Conservation (phyloP, 2,113 vertebrate species). For the Neopipo cinnamomea region DNA sequence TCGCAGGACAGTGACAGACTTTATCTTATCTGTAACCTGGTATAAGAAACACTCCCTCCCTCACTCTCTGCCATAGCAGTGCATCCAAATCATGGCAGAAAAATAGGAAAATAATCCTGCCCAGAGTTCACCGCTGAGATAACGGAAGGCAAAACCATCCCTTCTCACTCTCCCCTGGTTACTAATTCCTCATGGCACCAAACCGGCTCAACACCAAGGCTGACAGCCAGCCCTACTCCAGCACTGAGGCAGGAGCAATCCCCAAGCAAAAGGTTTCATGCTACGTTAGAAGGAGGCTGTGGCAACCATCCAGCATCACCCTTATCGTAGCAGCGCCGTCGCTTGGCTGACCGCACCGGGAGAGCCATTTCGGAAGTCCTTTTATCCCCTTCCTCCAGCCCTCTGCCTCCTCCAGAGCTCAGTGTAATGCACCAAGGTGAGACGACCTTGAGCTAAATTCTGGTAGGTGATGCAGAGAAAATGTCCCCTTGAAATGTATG, state of each 20-base stretch:
- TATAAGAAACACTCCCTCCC: slow-evolving; percentile 75
- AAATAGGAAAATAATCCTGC: slow-evolving; percentile 70
- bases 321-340: slow-evolving; percentile 61
- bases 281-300: slow-evolving; percentile 33
- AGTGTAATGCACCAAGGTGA: slow-evolving; percentile 50
- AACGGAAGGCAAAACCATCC: slow-evolving; percentile 66
- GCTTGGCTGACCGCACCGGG: slow-evolving; percentile 51
- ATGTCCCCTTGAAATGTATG: not conserved
- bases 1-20: slow-evolving; percentile 75
- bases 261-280: slow-evolving; percentile 42
- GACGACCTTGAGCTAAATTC: slow-evolving; percentile 73
- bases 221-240: slow-evolving; percentile 36
- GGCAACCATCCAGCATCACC: slow-evolving; percentile 51
- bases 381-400: slow-evolving; percentile 74
- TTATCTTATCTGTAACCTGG: slow-evolving; percentile 72
- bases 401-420: slow-evolving; percentile 64
- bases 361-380: slow-evolving; percentile 73
- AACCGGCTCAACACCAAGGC: not conserved
- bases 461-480: slow-evolving; percentile 56
- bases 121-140: slow-evolving; percentile 73
- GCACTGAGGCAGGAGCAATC: slow-evolving; percentile 37
- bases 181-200: slow-evolving; percentile 55
- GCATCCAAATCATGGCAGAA: slow-evolving; percentile 65
- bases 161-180: slow-evolving; percentile 43
- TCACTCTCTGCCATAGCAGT: slow-evolving; percentile 63